A percentile compares a stretch with the other conserved stretches of the same genome.
These are phyloP conservation scores for Thalpophila matura DNA, from an alignment of 2,888 invertebrate genomes.

Conservation along the genomic window DNA sequence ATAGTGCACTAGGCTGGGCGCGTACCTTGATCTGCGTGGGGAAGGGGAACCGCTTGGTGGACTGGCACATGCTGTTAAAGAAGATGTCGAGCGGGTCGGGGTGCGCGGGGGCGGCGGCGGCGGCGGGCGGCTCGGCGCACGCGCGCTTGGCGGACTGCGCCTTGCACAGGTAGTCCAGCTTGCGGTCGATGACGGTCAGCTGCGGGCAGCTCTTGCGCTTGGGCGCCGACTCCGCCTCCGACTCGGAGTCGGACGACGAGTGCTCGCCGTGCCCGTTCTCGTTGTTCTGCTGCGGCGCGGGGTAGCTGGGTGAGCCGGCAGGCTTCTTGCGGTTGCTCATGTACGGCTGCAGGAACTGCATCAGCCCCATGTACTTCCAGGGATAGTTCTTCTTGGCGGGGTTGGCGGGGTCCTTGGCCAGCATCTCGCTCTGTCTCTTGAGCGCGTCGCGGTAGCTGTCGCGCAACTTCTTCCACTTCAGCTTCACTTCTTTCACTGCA, in stretches of 20 bases:
- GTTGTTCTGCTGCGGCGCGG: conserved; percentile 49
- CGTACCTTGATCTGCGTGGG: conserved; percentile 78
- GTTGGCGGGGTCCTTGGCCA: conserved; percentile 74
- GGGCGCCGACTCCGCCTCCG: conserved; percentile 67
- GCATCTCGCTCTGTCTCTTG: conserved; percentile 83
- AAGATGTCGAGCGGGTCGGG: conserved; percentile 85
- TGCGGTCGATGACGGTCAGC: conserved; percentile 76
- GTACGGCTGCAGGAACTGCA: conserved; percentile 88
- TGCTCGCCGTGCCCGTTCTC: conserved; percentile 56
- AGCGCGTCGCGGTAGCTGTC: conserved; percentile 88
- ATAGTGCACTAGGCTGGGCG: too few species aligned
- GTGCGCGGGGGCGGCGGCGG: conserved; percentile 36
- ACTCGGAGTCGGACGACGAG: conserved; percentile 64
- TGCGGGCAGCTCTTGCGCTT: conserved; percentile 72
- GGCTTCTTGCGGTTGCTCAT: conserved; percentile 85
- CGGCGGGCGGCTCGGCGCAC: conserved; percentile 62
- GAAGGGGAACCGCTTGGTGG: conserved; percentile 84
- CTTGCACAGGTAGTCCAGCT: conserved; percentile 79
- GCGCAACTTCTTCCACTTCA: conserved; percentile 87
- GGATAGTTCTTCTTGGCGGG: conserved; percentile 77
- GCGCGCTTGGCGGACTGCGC: conserved; percentile 62
- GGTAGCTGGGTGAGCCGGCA: conserved; percentile 65
- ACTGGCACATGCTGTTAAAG: conserved; percentile 88
- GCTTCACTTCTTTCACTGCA: conserved; percentile 86
- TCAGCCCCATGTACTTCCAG: conserved; percentile 85